These are phyloP conservation scores for Cancer borealis DNA, from an alignment of 2,888 invertebrate species.

Conservation along the genomic window DNA sequence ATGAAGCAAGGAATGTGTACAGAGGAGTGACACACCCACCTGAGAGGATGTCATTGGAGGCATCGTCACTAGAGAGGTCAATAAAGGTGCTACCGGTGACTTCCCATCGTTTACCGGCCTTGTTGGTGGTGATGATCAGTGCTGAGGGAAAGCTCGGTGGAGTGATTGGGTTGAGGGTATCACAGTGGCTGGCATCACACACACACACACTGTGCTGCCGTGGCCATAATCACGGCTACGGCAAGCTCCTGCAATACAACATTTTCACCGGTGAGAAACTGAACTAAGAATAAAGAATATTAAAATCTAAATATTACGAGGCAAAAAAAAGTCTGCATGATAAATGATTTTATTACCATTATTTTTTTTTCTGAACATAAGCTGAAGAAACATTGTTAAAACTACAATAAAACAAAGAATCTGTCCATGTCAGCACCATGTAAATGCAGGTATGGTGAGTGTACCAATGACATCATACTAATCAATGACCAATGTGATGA, in stretches of 20 bases:
- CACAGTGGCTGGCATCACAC: slow-evolving; percentile 79
- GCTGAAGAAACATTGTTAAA: background rate
- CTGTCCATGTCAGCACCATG: too few relatives aligned
- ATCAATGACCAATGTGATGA: too few relatives aligned
- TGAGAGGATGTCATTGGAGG: background rate
- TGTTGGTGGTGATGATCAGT: slow-evolving; percentile 67
- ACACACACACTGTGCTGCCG: slow-evolving; percentile 79
- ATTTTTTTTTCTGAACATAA: background rate
- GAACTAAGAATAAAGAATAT: background rate
- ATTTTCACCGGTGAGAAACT: background rate
- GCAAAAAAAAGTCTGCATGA: background rate
- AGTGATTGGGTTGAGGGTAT: slow-evolving; percentile 65
- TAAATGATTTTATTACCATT: background rate
- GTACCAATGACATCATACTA: too few relatives aligned
- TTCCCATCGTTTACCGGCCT: slow-evolving; percentile 66
- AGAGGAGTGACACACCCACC: background rate
- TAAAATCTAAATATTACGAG: background rate
- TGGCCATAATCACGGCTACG: slow-evolving; percentile 78
- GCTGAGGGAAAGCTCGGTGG: slow-evolving; percentile 33
- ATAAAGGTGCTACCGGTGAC: background rate
- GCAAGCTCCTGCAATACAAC: slow-evolving; percentile 53
- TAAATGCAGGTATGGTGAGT: too few relatives aligned
- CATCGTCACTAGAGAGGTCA: background rate
- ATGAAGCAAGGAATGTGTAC: too few relatives aligned
- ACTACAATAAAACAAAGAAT: too few relatives aligned